Conservation (phyloP, 2,888 invertebrate species). For the Limnephilus marmoratus region DNA sequence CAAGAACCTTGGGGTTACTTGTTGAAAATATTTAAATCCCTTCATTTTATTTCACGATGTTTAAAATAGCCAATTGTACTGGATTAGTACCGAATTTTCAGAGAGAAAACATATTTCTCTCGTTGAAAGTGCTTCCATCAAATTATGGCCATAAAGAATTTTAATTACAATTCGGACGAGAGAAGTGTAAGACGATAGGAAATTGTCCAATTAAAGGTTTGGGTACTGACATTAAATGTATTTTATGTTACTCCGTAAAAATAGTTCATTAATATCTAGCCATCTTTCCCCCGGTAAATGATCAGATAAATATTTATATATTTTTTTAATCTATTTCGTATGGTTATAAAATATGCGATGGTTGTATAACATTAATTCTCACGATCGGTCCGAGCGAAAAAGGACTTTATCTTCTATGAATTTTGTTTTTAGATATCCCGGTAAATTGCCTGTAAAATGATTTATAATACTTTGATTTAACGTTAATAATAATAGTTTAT, state of each 20-base stretch:
- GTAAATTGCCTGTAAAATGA: not conserved
- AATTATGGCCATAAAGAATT: not conserved
- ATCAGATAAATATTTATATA: too few relatives aligned
- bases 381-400: not conserved
- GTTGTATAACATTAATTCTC: not conserved
- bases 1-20: too few relatives aligned
- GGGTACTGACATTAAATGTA: not conserved
- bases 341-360: not conserved
- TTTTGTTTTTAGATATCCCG: not conserved
- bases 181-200: not conserved
- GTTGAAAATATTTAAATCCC: too few relatives aligned
- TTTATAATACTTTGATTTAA: not conserved
- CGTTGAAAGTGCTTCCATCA: not conserved
- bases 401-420: not conserved
- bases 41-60: too few relatives aligned
- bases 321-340: too few relatives aligned
- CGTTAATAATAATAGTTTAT: too few relatives aligned
- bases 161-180: not conserved
- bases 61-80: not conserved
- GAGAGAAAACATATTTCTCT: not conserved
- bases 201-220: not conserved
- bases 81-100: not conserved
- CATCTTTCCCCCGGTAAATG: not conserved
- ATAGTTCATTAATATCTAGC: not conserved
- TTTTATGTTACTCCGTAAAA: not conserved